Conservation (phyloP, 64 coral and sea anemone species). For the Porites lutea region DNA sequence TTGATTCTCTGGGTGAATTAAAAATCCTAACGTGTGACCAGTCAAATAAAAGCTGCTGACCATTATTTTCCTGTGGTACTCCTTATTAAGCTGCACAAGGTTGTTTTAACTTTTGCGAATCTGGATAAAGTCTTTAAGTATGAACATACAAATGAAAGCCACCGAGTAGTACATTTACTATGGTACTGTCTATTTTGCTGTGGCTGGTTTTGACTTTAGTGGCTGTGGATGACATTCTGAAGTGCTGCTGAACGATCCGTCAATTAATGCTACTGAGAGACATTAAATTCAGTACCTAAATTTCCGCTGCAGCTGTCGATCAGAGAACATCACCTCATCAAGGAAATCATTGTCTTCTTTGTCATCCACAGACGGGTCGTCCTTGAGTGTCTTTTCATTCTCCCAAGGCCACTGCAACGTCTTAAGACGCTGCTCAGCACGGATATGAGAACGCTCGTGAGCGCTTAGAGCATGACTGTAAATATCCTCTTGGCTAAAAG, state of each 20-base stretch:
- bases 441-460: slow-evolving; percentile 89
- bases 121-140: neutral
- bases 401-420: slow-evolving; percentile 90
- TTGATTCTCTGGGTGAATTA: too few species aligned
- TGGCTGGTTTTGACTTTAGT: too few species aligned
- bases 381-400: slow-evolving; percentile 85
- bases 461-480: slow-evolving; percentile 68
- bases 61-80: too few species aligned
- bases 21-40: too few species aligned
- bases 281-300: slow-evolving; percentile 57
- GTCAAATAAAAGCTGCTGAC: too few species aligned
- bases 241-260: neutral
- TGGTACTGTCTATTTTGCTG: too few species aligned
- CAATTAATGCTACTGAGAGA: neutral
- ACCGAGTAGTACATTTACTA: neutral
- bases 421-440: slow-evolving; percentile 83
- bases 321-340: slow-evolving; percentile 85
- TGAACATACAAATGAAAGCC: neutral
- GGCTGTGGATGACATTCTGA: neutral
- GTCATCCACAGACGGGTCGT: slow-evolving; percentile 60
- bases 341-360: slow-evolving; percentile 77
- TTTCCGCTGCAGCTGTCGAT: slow-evolving; percentile 82
- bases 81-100: too few species aligned
- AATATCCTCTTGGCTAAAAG: slow-evolving; percentile 9
- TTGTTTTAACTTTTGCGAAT: neutral